Conservation (phyloP, 2,888 invertebrate species). For the Drosophila monieri region DNA sequence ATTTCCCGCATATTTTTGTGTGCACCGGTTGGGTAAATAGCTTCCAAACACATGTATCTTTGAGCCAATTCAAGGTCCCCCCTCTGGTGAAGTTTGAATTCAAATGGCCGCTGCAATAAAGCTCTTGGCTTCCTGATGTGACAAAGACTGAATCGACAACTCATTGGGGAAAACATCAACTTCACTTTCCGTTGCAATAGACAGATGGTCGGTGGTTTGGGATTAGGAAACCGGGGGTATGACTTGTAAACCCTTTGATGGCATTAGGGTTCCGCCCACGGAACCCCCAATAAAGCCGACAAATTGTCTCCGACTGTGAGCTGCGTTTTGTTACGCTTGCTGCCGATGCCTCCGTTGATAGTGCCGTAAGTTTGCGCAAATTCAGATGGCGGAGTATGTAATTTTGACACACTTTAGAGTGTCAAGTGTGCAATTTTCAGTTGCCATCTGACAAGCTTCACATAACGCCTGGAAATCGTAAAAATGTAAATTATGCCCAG, state of each 20-base stretch:
- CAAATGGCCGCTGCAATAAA: slow-evolving; percentile 5
- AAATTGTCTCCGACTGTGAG: slow-evolving; percentile 33
- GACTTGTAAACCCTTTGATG: slow-evolving; percentile 57
- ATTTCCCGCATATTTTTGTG: slow-evolving; percentile 26
- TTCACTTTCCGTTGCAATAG: slow-evolving; percentile 8
- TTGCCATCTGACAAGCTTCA: slow-evolving; percentile 50
- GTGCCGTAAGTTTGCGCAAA: slow-evolving; percentile 57
- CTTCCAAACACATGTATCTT: slow-evolving; percentile 40
- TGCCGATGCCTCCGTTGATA: slow-evolving; percentile 13
- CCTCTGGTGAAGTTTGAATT: slow-evolving; percentile 11
- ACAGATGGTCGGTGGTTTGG: neutral
- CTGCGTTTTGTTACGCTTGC: slow-evolving; percentile 35
- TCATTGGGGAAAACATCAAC: slow-evolving; percentile 40
- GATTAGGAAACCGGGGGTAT: slow-evolving; percentile 46
- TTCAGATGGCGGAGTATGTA: slow-evolving; percentile 37
- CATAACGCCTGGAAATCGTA: slow-evolving; percentile 40
- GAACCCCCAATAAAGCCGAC: slow-evolving; percentile 21
- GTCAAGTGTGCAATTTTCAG: slow-evolving; percentile 67
- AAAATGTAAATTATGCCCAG: slow-evolving; percentile 27
- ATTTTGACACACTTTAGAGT: slow-evolving; percentile 65
- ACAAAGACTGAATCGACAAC: slow-evolving; percentile 47
- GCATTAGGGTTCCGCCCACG: slow-evolving; percentile 5
- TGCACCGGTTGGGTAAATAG: slow-evolving; percentile 4
- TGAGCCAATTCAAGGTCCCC: slow-evolving; percentile 59
- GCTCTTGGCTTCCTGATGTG: slow-evolving; percentile 46